phyloP scores from a whole-genome alignment of 2,888 invertebrate species.

The Neoascia interrupta region DNA sequence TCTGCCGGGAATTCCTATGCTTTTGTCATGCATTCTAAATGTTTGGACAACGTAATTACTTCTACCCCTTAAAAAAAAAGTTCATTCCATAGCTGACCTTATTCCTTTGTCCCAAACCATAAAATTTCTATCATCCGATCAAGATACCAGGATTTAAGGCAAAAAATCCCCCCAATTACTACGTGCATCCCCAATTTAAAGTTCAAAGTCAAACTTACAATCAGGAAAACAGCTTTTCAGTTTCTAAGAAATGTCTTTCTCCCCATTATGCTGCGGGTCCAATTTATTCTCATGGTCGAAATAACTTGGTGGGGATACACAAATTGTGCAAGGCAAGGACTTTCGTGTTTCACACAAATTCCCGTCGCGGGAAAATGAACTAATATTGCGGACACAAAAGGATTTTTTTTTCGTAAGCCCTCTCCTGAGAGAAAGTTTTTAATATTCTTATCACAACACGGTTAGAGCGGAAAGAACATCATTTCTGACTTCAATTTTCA shows the following conservation, averaged over 20 bases:
- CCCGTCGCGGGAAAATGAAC: constrained; percentile 38
- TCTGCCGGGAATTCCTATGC: too few relatives aligned
- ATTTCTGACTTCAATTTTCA: constrained; percentile 24
- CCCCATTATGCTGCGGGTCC: constrained; percentile 44
- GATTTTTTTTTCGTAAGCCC: not conserved
- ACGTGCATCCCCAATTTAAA: constrained; percentile 23
- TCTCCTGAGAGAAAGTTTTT: constrained; percentile 14
- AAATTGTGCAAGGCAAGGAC: constrained; percentile 32
- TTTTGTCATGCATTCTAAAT: too few relatives aligned
- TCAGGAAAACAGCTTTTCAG: not conserved
- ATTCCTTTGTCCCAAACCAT: too few relatives aligned
- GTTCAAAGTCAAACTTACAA: constrained; percentile 30
- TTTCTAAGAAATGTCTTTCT: not conserved
- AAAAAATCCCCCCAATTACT: not conserved
- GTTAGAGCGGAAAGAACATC: constrained; percentile 15
- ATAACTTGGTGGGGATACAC: constrained; percentile 5
- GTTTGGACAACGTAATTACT: too few relatives aligned
- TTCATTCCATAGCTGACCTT: too few relatives aligned
- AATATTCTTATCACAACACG: constrained; percentile 39
- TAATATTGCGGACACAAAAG: constrained; percentile 37
- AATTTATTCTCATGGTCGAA: constrained; percentile 45
- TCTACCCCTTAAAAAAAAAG: too few relatives aligned
- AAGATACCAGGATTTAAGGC: too few relatives aligned
- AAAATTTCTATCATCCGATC: too few relatives aligned
- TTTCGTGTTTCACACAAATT: constrained; percentile 27